Conservation (phyloP, 2,797 vertebrate genomes). For the Trematomus bernacchii region DNA sequence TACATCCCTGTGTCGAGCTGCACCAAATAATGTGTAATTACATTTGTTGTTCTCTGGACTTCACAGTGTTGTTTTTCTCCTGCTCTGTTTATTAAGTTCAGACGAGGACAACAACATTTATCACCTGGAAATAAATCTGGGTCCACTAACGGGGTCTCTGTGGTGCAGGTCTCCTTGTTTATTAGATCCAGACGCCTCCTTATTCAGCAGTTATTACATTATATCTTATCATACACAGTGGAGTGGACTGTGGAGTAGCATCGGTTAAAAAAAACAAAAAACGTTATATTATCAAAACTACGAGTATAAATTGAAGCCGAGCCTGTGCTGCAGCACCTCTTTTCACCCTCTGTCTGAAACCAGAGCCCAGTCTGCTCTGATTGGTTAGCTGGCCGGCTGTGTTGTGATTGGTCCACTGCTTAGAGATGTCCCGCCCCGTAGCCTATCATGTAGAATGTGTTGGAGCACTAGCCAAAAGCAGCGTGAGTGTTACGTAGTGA, state of each 20-base stretch:
- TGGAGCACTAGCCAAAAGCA: no score
- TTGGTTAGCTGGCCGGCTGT: no score
- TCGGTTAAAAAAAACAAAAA: background rate
- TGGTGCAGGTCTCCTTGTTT: background rate
- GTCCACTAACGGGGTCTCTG: background rate
- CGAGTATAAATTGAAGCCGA: background rate
- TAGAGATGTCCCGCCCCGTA: no score
- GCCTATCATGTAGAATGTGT: no score
- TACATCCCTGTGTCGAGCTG: background rate
- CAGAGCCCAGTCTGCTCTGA: no score
- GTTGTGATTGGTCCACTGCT: no score
- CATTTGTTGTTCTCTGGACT: background rate
- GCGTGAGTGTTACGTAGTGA: no score
- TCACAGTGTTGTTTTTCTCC: background rate
- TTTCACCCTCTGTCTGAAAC: no score
- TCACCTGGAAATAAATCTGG: slow-evolving; percentile 12
- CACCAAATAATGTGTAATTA: background rate
- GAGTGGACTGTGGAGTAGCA: background rate
- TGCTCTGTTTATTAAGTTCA: background rate
- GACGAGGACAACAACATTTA: background rate
- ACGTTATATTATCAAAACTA: background rate
- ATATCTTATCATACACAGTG: background rate
- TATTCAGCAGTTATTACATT: slow-evolving; percentile 1
- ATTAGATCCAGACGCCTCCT: slow-evolving; percentile 18
- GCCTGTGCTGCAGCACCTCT: no score